Evolutionary conservation across 2,888 invertebrate species (phyloP).

Genomic region (Gymnocheta viridis): DNA sequence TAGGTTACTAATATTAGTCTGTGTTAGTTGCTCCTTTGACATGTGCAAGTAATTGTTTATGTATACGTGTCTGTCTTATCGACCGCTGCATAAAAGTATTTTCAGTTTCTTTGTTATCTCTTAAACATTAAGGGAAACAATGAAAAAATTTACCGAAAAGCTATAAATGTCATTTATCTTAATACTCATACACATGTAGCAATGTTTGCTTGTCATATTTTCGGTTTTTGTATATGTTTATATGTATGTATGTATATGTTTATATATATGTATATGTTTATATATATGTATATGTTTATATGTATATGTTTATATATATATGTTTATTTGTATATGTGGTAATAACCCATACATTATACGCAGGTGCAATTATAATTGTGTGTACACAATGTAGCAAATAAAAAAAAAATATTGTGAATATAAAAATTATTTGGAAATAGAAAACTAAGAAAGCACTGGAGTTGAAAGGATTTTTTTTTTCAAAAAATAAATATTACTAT

Average conservation of each 20-base stretch:
- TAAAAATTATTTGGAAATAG: conserved; percentile 46
- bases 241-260: neutral
- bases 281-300: neutral
- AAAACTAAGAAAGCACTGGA: conserved; percentile 17
- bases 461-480: neutral
- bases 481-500: neutral
- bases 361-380: conserved; percentile 74
- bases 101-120: neutral
- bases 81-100: neutral
- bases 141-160: conserved; percentile 2
- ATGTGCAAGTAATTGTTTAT: neutral
- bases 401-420: conserved; percentile 10
- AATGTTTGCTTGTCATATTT: neutral
- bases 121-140: neutral
- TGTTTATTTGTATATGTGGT: conserved; percentile 28
- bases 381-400: conserved; percentile 70
- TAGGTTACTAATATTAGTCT: neutral
- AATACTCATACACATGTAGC: conserved; percentile 15
- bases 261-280: too few species aligned
- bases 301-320: neutral
- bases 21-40: neutral
- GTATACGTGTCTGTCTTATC: neutral
- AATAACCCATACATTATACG: conserved; percentile 68
- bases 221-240: neutral
- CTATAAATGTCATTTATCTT: conserved; percentile 10